Conservation (phyloP, 2,888 invertebrate species). For the Auanema freiburgensis region DNA sequence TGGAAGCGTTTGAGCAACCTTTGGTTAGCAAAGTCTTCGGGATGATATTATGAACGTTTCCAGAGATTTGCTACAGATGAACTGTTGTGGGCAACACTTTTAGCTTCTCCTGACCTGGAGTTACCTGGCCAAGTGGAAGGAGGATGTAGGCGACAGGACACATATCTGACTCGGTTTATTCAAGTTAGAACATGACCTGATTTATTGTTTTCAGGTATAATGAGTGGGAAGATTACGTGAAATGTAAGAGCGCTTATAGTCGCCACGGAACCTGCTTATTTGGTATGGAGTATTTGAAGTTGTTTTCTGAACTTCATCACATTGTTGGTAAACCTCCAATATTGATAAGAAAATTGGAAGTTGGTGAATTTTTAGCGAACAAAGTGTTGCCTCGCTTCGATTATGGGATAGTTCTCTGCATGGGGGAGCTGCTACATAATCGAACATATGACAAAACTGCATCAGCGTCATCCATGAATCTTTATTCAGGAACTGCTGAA, state of each 20-base stretch:
- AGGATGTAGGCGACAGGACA: conserved; percentile 6
- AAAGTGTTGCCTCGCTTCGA: conserved; percentile 20
- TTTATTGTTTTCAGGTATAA: conserved; percentile 14
- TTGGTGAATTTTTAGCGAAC: conserved; percentile 12
- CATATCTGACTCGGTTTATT: conserved; percentile 15
- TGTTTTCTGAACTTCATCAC: conserved; percentile 14
- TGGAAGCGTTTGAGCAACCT: conserved; percentile 16
- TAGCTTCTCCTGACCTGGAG: conserved; percentile 17
- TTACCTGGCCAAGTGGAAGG: conserved; percentile 13
- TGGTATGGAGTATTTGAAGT: conserved; percentile 15
- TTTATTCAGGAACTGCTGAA: neutral
- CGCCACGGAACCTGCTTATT: conserved; percentile 23
- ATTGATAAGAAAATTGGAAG: too few relatives aligned
- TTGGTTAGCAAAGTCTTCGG: conserved; percentile 5
- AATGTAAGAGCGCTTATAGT: conserved; percentile 16
- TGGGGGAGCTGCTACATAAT: conserved; percentile 13
- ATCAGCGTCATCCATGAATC: neutral
- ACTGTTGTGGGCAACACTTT: conserved; percentile 21
- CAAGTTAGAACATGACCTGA: neutral
- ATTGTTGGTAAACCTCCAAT: conserved; percentile 8
- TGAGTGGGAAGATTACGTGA: conserved; percentile 18
- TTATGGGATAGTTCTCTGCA: conserved; percentile 19
- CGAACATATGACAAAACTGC: neutral
- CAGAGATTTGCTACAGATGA: conserved; percentile 20
- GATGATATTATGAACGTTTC: neutral